These are phyloP conservation scores for Heteropelma amictum DNA, from an alignment of 2,888 invertebrate genomes.

Conservation along the genomic window DNA sequence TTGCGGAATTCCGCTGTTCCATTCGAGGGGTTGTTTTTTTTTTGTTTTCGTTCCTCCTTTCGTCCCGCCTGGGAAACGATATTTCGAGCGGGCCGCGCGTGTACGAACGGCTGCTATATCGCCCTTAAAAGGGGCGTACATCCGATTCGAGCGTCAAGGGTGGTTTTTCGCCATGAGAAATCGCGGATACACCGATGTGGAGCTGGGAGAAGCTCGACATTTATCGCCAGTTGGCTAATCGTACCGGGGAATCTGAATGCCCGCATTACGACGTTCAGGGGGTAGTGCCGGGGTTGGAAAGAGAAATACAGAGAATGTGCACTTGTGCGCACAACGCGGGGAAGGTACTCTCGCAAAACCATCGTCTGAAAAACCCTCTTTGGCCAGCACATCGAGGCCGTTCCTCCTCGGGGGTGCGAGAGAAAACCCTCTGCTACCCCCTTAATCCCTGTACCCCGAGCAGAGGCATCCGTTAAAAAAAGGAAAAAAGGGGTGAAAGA, in stretches of 20 bases:
- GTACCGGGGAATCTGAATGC: slow-evolving; percentile 67
- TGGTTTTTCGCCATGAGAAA: slow-evolving; percentile 23
- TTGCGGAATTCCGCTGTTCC: slow-evolving; percentile 8
- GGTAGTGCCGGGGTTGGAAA: slow-evolving; percentile 1
- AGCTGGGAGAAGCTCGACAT: slow-evolving; percentile 38
- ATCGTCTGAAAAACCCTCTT: slow-evolving; percentile 20
- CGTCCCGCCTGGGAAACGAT: background rate
- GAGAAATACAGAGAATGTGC: slow-evolving; percentile 52
- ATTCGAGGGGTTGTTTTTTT: slow-evolving; percentile 18
- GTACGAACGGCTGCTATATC: background rate
- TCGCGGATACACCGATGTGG: background rate
- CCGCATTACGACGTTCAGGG: slow-evolving; percentile 61
- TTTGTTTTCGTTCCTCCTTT: background rate
- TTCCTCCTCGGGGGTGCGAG: slow-evolving; percentile 45
- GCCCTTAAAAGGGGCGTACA: background rate
- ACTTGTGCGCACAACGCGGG: slow-evolving; percentile 57
- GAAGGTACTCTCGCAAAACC: slow-evolving; percentile 29
- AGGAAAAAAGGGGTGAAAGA: background rate
- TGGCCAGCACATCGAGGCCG: slow-evolving; percentile 11
- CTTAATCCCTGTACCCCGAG: slow-evolving; percentile 41
- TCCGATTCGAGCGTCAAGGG: slow-evolving; percentile 11
- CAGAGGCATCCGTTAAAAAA: background rate
- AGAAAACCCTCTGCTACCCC: slow-evolving; percentile 52
- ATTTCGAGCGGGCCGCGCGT: background rate
- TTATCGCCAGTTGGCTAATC: slow-evolving; percentile 71